phyloP scores from a whole-genome alignment of 2,888 invertebrate species.

The Rhopalosiphum nymphaeae region DNA sequence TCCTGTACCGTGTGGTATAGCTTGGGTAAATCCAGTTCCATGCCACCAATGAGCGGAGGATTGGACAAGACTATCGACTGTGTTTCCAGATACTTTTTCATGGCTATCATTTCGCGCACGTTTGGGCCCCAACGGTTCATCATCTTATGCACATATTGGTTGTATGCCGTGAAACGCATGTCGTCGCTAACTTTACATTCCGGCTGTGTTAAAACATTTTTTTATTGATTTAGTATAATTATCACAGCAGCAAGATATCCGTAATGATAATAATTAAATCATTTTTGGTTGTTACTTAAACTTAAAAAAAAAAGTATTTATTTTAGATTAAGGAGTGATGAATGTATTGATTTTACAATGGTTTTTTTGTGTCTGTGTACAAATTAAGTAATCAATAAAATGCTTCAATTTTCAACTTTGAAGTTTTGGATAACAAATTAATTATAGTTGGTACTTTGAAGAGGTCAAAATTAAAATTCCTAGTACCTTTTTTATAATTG shows the following conservation, averaged over 20 bases:
- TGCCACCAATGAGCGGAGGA: slow-evolving; percentile 88
- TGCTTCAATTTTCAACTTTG: no score
- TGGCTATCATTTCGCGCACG: slow-evolving; percentile 86
- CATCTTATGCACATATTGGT: slow-evolving; percentile 92
- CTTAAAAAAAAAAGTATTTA: neutral
- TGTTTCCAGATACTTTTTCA: slow-evolving; percentile 83
- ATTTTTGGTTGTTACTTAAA: neutral
- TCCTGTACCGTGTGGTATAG: slow-evolving; percentile 88
- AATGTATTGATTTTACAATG: no score
- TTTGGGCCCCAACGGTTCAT: slow-evolving; percentile 90
- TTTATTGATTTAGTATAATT: neutral
- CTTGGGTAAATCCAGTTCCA: slow-evolving; percentile 90
- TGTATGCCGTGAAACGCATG: slow-evolving; percentile 87
- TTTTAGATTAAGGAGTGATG: no score
- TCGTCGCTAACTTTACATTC: slow-evolving; percentile 87
- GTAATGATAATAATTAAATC: no score
- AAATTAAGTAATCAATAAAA: no score
- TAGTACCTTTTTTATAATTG: no score
- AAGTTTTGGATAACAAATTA: no score
- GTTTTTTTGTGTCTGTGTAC: no score
- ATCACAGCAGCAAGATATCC: neutral
- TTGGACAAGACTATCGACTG: slow-evolving; percentile 82
- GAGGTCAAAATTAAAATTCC: no score
- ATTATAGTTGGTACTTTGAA: no score
- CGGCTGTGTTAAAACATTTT: slow-evolving; percentile 71